Evolutionary conservation across 1,140 invertebrate species (phyloP).

Genomic region (Halictus rubicundus): DNA sequence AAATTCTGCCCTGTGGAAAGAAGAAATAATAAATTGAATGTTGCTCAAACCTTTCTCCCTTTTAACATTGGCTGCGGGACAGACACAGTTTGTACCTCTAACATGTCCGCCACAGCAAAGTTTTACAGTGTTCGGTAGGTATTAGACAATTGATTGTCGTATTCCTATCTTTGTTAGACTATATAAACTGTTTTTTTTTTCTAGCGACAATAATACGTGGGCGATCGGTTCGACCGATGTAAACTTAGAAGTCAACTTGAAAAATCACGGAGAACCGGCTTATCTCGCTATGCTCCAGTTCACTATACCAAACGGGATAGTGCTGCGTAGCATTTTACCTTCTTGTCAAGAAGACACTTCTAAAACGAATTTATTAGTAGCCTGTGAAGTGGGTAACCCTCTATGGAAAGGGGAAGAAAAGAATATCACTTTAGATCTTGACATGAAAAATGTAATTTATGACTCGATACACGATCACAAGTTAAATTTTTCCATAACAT

Average conservation of each 20-base stretch:
- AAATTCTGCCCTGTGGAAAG: conserved; percentile 61
- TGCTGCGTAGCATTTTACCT: conserved; percentile 71
- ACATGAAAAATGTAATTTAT: conserved; percentile 71
- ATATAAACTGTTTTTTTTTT: background rate
- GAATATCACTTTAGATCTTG: conserved; percentile 71
- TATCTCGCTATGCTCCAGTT: conserved; percentile 70
- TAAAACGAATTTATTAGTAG: conserved; percentile 48
- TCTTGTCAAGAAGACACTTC: conserved; percentile 70
- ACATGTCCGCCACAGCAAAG: conserved; percentile 65
- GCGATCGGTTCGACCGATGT: conserved; percentile 74
- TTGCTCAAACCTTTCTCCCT: conserved; percentile 64
- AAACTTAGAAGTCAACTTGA: conserved; percentile 66
- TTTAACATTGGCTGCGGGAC: conserved; percentile 76
- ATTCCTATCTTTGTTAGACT: background rate
- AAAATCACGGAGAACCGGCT: conserved; percentile 75
- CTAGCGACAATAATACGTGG: conserved; percentile 66
- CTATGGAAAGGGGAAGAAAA: conserved; percentile 60
- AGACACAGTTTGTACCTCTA: conserved; percentile 75
- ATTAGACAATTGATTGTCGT: background rate
- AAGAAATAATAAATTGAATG: conserved; percentile 29
- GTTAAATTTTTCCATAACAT: conserved; percentile 67
- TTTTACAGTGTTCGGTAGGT: conserved; percentile 51
- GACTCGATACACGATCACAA: conserved; percentile 50
- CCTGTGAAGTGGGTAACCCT: conserved; percentile 68
- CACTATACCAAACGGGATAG: conserved; percentile 64